Percentiles rank a stretch among this genome's conserved stretches.
Evolutionary conservation across 2,113 vertebrate species (phyloP).

Genomic region (Silurus glanis): DNA sequence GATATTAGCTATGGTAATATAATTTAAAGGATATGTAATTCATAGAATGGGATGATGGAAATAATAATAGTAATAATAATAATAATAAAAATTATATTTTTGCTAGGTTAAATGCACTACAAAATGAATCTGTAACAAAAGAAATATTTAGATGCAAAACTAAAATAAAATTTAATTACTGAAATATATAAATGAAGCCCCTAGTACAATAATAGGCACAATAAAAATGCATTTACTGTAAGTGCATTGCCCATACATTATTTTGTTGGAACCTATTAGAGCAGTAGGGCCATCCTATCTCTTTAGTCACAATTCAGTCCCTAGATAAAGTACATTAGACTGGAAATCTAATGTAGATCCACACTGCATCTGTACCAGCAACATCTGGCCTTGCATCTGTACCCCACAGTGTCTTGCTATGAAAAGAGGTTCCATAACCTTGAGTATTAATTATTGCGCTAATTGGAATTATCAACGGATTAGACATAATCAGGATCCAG

Average conservation of each 20-base stretch:
- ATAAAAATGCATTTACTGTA: background rate
- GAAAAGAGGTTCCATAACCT: background rate
- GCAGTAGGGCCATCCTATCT: background rate
- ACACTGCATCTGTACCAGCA: background rate
- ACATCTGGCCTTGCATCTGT: background rate
- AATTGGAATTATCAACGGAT: background rate
- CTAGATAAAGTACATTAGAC: background rate
- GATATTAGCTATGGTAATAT: background rate
- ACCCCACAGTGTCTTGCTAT: background rate
- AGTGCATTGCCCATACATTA: background rate
- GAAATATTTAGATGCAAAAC: too few relatives aligned
- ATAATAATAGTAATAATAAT: background rate
- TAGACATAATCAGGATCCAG: conserved; percentile 58
- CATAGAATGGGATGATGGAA: background rate
- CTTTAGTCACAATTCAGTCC: background rate
- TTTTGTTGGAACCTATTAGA: background rate
- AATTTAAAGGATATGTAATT: background rate
- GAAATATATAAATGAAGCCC: too few relatives aligned
- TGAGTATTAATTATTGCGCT: background rate
- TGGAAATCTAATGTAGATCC: background rate
- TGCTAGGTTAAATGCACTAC: too few relatives aligned
- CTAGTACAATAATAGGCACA: too few relatives aligned
- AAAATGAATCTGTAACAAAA: too few relatives aligned
- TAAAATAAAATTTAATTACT: too few relatives aligned
- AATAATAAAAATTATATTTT: background rate